Evolutionary conservation across 1,140 invertebrate species (phyloP).

Genomic region (Potamilus streckersoni): DNA sequence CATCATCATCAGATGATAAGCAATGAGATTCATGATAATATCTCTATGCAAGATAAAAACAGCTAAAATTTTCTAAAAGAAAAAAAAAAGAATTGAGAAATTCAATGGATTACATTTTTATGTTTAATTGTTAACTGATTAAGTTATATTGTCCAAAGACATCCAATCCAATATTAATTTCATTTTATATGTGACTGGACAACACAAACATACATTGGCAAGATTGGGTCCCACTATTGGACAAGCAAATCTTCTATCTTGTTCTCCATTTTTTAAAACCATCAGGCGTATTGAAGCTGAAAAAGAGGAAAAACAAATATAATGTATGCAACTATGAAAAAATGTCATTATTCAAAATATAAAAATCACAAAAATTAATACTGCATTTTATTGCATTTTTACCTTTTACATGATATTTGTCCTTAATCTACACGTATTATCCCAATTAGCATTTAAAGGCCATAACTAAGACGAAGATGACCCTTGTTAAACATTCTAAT

Average conservation of each 20-base stretch:
- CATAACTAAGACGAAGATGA: too few species aligned
- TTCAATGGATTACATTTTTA: too few species aligned
- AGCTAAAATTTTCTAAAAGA: too few species aligned
- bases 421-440: too few species aligned
- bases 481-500: too few species aligned
- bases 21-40: background rate
- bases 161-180: too few species aligned
- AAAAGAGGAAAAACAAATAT: conserved; percentile 22
- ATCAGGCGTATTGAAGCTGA: conserved; percentile 49
- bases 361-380: background rate
- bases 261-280: conserved; percentile 64
- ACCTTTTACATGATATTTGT: too few species aligned
- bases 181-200: background rate
- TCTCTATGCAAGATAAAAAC: background rate
- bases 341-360: background rate
- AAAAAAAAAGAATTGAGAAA: too few species aligned
- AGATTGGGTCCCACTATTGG: conserved; percentile 65
- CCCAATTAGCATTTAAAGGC: too few species aligned
- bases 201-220: conserved; percentile 56
- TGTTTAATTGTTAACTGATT: too few species aligned
- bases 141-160: too few species aligned
- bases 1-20: background rate
- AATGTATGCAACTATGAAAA: background rate
- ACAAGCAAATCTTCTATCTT: conserved; percentile 45
- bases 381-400: too few species aligned